Percentiles rank a stretch among this genome's conserved stretches.
Evolutionary conservation across 2,888 invertebrate species (phyloP).

Genomic region (Erynnis tages): DNA sequence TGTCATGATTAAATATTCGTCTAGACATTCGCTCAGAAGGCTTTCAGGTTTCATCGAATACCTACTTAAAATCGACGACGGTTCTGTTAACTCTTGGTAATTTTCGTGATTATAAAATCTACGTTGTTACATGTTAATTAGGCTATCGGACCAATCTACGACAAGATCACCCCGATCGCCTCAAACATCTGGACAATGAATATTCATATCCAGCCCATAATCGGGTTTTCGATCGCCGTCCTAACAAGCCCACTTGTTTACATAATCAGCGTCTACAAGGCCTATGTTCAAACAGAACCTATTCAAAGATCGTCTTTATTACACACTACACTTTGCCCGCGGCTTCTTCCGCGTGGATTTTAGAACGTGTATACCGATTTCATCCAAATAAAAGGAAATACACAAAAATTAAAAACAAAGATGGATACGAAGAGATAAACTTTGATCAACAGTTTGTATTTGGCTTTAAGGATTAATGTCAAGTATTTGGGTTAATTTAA

Average conservation of each 20-base stretch:
- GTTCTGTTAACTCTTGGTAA: not conserved
- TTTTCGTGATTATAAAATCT: no score
- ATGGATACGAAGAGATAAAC: no score
- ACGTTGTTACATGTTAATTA: no score
- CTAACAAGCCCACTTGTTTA: conserved; percentile 36
- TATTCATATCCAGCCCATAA: conserved; percentile 56
- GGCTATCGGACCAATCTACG: conserved; percentile 10
- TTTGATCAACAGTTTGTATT: no score
- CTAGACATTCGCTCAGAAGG: not conserved
- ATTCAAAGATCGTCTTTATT: no score
- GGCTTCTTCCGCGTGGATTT: not conserved
- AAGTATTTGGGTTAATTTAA: no score
- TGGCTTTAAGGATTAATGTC: no score
- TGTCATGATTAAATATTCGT: no score
- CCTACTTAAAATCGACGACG: conserved; percentile 13
- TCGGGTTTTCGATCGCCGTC: conserved; percentile 49
- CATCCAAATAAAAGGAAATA: no score
- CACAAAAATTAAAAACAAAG: no score
- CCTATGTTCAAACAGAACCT: not conserved
- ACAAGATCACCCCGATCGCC: conserved; percentile 31
- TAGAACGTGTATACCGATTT: no score
- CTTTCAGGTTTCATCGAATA: conserved; percentile 9
- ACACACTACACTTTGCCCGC: not conserved
- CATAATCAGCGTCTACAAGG: conserved; percentile 1
- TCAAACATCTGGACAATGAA: conserved; percentile 56